Base-by-base conservation (phyloP, 2,888 invertebrate genomes). In the Adelognathus sp. region DNA sequence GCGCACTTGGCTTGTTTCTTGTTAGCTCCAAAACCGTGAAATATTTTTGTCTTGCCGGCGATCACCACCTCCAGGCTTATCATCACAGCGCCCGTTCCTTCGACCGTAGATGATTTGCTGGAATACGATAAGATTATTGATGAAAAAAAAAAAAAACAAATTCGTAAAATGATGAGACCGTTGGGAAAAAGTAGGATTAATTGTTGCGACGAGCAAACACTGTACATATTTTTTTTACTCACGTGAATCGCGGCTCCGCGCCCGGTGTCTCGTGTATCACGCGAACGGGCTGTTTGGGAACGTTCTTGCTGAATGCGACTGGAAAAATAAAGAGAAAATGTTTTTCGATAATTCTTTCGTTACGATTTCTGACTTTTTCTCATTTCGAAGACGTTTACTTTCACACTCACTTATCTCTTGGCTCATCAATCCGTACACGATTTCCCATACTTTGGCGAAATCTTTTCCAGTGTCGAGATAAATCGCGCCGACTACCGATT, bases 271-370 rank as follows among this genome's bases (percentile, higher is more conserved):
- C 99, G 84, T 96, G 92, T 1, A 99, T 91, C 82, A 96, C 94
- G 58, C 98, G 93, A n/a, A 99, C 95, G 0, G 98, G 96, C 87
- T 98, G 97, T 85, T 96, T 96, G 1, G 99, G 99, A 21, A 98
- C 95, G 82, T 96, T 94, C 54, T 91, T 92, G 31, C 96, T 95
- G 92, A 98, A 99, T 76, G 94, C 91, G 66, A 95, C 95, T 94
- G 87, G 6, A 91, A 91, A 66, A 18, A 70, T 3, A 61, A 41
- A 46, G 64, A 36, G n/a, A 69, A 33, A 27, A 7, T 2, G 5
- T 54, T 3, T 31, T 58, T 27, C 36, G 3, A 9, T 39, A 21
- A 41, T 27, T 16, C 18, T 9, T 36, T 58, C 16, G 4, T 14
- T 3, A 16, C 7, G 29, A 31, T 41, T 29, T 14, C 4, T 36